phyloP scores from a whole-genome alignment of 1,140 invertebrate genomes.

The Idris sp. region DNA sequence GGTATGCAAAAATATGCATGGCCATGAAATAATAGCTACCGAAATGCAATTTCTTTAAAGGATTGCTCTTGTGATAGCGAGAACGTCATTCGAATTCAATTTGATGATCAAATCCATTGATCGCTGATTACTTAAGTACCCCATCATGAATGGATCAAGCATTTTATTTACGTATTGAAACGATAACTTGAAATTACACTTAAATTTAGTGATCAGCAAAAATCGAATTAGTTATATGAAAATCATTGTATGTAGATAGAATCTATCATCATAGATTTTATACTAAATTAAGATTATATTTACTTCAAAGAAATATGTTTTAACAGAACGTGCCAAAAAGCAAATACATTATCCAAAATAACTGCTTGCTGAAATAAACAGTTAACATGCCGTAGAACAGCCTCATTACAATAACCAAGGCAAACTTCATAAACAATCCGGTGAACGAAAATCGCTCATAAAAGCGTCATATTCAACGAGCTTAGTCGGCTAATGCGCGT shows the following conservation, averaged over 20 bases:
- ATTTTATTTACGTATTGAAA: too few species aligned
- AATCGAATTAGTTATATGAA: too few species aligned
- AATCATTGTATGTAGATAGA: too few species aligned
- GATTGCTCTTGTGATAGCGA: not conserved
- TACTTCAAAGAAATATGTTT: not conserved
- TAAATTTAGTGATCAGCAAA: too few species aligned
- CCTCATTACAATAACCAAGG: constrained; percentile 39
- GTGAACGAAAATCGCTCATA: constrained; percentile 40
- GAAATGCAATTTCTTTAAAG: constrained; percentile 12
- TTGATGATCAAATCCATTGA: too few species aligned
- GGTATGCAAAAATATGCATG: constrained; percentile 29
- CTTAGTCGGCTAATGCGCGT: constrained; percentile 40
- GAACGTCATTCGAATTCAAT: constrained; percentile 2
- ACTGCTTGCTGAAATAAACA: constrained; percentile 23
- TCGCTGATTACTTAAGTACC: too few species aligned
- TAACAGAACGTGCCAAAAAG: constrained; percentile 20
- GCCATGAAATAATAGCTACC: constrained; percentile 19
- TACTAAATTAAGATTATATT: too few species aligned
- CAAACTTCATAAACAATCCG: constrained; percentile 37
- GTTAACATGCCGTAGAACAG: constrained; percentile 15
- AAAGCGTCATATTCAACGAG: constrained; percentile 25
- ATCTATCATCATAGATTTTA: constrained; percentile 25
- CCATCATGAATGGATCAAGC: too few species aligned
- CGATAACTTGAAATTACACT: too few species aligned
- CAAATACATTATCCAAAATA: constrained; percentile 16